Evolutionary conservation across 2,888 invertebrate species (phyloP).

Genomic region (Oscheius onirici): DNA sequence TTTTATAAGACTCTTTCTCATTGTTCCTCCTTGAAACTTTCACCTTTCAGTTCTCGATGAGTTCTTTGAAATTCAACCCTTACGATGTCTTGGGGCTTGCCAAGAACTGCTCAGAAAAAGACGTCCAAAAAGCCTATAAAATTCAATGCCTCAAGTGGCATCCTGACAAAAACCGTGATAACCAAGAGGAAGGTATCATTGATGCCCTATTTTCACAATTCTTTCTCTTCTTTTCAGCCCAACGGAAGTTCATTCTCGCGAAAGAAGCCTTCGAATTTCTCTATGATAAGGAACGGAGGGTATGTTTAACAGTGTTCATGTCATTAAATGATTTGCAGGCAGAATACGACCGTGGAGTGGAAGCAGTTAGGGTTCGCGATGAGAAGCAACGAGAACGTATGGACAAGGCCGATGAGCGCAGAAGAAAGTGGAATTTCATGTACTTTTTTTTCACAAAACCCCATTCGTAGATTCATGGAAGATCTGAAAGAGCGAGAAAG

Average conservation of each 20-base stretch:
- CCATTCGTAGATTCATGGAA: slow-evolving; percentile 37
- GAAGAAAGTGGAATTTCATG: slow-evolving; percentile 35
- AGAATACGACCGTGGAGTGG: slow-evolving; percentile 48
- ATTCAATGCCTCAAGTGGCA: slow-evolving; percentile 59
- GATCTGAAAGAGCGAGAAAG: slow-evolving; percentile 49
- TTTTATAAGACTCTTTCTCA: no score
- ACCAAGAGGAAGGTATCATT: slow-evolving; percentile 48
- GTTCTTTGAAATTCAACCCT: slow-evolving; percentile 36
- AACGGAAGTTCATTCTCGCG: slow-evolving; percentile 48
- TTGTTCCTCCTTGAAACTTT: no score
- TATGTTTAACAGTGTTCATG: slow-evolving; percentile 14
- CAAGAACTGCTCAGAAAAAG: slow-evolving; percentile 52
- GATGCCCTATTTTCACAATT: neutral
- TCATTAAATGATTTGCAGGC: slow-evolving; percentile 31
- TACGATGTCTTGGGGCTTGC: slow-evolving; percentile 52
- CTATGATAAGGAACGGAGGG: slow-evolving; percentile 50
- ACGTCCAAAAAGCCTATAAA: slow-evolving; percentile 57
- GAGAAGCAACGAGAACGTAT: slow-evolving; percentile 38
- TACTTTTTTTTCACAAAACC: neutral
- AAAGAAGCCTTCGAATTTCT: slow-evolving; percentile 57
- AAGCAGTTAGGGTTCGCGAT: slow-evolving; percentile 39
- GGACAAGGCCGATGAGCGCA: slow-evolving; percentile 50
- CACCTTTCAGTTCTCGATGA: no score
- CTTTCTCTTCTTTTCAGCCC: slow-evolving; percentile 28
- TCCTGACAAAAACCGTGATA: slow-evolving; percentile 59